Evolutionary conservation across 2,888 invertebrate genomes (phyloP), one percentile per base, ranked within the genome.

Genomic region (Pseudoips prasinana): DNA sequence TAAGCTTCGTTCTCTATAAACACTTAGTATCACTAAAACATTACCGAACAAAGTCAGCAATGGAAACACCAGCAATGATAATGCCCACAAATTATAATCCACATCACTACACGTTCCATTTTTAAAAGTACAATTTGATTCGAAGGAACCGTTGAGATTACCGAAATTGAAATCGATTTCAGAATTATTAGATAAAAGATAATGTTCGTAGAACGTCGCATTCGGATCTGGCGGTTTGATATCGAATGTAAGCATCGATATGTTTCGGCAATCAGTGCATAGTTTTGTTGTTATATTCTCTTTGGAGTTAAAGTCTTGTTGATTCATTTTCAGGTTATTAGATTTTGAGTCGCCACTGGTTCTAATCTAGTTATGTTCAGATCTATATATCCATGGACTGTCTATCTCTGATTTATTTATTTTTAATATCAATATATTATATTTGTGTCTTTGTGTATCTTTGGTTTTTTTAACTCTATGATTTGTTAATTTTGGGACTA

Each of bases 41-140:
- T 99, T 99, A 42, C 99, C 98, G 80, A 98, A 98, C 40, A 98
- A 91, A 18, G 98, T 98, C 63, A 97, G 91, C 62, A 96, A 91
- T 22, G 98, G 98, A 70, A 98, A 97, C 54, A 98, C 90, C 64
- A 98, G 90, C 45, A 98, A 88, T 52, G 96, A 93, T 47, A 96
- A 85, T 55, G 96, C 96, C 96, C 96, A 96, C 74, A 94, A 94
- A 81, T 95, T 96, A 66, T 93, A 93, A 56, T 82, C 85, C 60
- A 73, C 78, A 41, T 80, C 77, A 74, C 77, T 73, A 64, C 79
- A 77, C 45, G 81, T 82, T 56, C 70, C 74, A 55, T 79, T 82
- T 48, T 58, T 72, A 25, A 69, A 68, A 18, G 73, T 73, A 57
- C 76, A 75, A 52, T 83, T 84, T 7, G 62, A 65, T 46, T 75